Evolutionary conservation across 2,888 invertebrate genomes (phyloP).

Genomic region (Diaphora mendica): DNA sequence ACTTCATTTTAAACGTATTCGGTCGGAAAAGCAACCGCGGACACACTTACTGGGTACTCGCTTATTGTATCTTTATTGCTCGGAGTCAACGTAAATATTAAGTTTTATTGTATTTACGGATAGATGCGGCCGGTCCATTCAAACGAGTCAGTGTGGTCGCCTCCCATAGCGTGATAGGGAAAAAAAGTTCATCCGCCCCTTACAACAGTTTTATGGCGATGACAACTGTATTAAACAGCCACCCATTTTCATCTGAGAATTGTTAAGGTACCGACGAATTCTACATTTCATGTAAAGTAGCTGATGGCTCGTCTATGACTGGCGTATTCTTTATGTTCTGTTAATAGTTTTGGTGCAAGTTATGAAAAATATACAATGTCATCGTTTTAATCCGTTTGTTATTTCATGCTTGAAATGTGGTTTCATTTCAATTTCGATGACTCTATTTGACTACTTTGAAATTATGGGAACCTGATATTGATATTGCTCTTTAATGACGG

Average conservation of each 20-base stretch:
- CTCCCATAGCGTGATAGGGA: conserved; percentile 73
- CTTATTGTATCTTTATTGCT: conserved; percentile 82
- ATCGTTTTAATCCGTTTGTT: conserved; percentile 76
- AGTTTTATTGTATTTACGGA: conserved; percentile 84
- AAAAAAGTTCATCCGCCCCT: conserved; percentile 74
- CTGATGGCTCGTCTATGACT: conserved; percentile 81
- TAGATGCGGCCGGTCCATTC: conserved; percentile 69
- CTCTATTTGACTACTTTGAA: conserved; percentile 30
- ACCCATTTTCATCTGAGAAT: conserved; percentile 61
- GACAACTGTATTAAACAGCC: conserved; percentile 77
- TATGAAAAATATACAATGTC: conserved; percentile 75
- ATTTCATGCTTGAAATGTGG: conserved; percentile 74
- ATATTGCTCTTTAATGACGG: neutral
- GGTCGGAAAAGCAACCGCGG: conserved; percentile 57
- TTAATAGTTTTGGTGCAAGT: conserved; percentile 57
- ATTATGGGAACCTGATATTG: conserved; percentile 25
- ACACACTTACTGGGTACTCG: conserved; percentile 70
- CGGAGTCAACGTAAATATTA: conserved; percentile 81
- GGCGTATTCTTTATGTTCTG: conserved; percentile 63
- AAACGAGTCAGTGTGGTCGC: conserved; percentile 79
- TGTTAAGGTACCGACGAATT: conserved; percentile 78
- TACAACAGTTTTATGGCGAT: conserved; percentile 73
- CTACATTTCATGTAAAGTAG: conserved; percentile 72
- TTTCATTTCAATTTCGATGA: conserved; percentile 43
- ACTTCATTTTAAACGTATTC: conserved; percentile 30